Base-by-base conservation (phyloP, 2,888 invertebrate genomes). In the Dasysyrphus albostriatus region DNA sequence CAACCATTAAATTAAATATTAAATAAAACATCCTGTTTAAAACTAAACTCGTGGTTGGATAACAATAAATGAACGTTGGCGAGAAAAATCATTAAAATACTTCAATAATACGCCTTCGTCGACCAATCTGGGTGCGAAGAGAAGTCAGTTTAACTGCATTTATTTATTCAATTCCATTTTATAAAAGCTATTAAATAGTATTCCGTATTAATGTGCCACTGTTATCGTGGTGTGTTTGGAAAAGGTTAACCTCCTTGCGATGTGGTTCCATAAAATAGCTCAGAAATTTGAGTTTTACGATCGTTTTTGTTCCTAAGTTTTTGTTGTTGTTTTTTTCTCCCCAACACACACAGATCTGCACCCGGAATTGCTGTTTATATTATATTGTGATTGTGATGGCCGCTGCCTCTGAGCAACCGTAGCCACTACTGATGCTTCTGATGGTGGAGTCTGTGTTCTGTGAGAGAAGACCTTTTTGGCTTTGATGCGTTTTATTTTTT, bases 161-260 rank as follows among this genome's bases (percentile, higher is more conserved):
- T 78, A 72, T 75, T 83, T 67, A 79, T 75, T 83, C 72, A 75
- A 83, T 61, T 70, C 65, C 82, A 74, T 61, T 16, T 73, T 44
- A 75, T 75, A 87, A 79, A 74, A 78, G 54, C 58, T 75, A 54
- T 87, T 82, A 72, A 82, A 78, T 82, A n/a, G 51, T 65, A 78
- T 75, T 83, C 78, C 1, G 24, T 78, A 79, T 83, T 74, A 74
- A 74, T 37, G 58, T 76, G 74, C 70, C 63, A 51, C 63, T 10
- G 76, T 19, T 61, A 51, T 58, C 10, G 73, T 32, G 59, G 49
- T 37, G n/a, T n/a, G n/a, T 37, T 75, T 63, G 70, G 75, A 49
- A 82, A 87, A 87, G 87, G 87, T 79, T 83, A 83, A 87, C 83
- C 83, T 87, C 75, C 42, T 61, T 24, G 24, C 24, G 24, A 61